Evolutionary conservation across 1,140 invertebrate genomes (phyloP), one percentile per base, ranked within the genome.

Genomic region (Brachionus koreanus): DNA sequence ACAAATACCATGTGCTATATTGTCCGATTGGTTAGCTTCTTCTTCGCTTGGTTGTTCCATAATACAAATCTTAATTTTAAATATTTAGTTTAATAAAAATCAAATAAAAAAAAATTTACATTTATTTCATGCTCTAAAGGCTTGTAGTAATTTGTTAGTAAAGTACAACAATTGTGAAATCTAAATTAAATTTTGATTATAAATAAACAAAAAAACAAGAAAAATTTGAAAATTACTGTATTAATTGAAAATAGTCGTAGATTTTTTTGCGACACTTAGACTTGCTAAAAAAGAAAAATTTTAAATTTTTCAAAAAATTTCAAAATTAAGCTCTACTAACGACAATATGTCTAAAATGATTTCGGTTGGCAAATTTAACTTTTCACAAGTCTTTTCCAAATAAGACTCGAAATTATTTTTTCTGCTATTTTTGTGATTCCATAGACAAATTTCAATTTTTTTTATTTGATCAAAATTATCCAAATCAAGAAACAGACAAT

Each of bases 221-320:
- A 9, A 69, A 69, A 19, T 43, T 35, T 49, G 7, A 5, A 72
- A 72, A 19, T 42, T 74, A 74, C 69, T 74, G 69, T 43, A 35
- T 74, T 12, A 74, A 10, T 74, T 74, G 69, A 74, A 74, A 74
- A 25, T 74, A 74, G 25, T 74, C 69, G 23, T 74, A 46, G 19
- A 74, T 46, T 74, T 74, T 49, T 46, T 74, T 43, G 9, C 69
- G 16, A 25, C 42, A 46, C 25, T 74, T 74, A 9, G 69, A 74
- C 23, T 46, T 46, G 29, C 69, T 74, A 29, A 2, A 16, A 57
- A 2, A 57, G 23, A n/a, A 37, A 39, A 69, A 39, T 16, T 37
- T 39, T 5, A n/a, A 5, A 37, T 33, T 69, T 42, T n/a, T 35
- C 13, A n/a, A 16, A 37, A 39, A 69, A 69, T 65, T 13, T 3